Percentiles rank a stretch among this genome's conserved stretches.
Evolutionary conservation across 37 sponge, comb jelly and placozoan genomes (phyloP).

Genomic region (Cladorhizidae sp.): DNA sequence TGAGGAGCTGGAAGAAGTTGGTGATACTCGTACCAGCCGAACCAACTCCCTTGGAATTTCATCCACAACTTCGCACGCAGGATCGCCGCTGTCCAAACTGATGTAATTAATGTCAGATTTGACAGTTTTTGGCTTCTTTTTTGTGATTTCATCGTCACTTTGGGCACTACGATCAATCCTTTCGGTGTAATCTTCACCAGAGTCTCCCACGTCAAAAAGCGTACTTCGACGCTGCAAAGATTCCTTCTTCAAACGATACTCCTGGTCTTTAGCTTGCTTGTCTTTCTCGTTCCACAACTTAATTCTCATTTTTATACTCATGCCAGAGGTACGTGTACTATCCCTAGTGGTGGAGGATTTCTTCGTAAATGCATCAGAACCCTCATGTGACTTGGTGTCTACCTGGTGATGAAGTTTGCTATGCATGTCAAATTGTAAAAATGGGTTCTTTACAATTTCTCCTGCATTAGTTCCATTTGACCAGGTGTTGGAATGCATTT

Average conservation of each 20-base stretch:
- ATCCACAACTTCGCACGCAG: too few relatives aligned
- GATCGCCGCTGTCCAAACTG: too few relatives aligned
- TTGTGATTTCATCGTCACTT: slow-evolving; percentile 11
- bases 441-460: slow-evolving; percentile 27
- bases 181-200: too few relatives aligned
- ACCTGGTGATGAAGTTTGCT: not conserved
- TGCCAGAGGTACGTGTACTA: not conserved
- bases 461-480: not conserved
- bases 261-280: slow-evolving; percentile 10
- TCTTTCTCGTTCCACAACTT: slow-evolving; percentile 21
- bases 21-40: too few relatives aligned
- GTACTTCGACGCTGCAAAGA: too few relatives aligned
- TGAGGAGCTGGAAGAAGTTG: too few relatives aligned
- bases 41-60: too few relatives aligned
- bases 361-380: too few relatives aligned
- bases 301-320: slow-evolving; percentile 17
- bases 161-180: not conserved
- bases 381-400: not conserved
- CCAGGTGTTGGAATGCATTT: not conserved
- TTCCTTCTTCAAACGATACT: too few relatives aligned
- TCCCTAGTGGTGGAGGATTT: not conserved
- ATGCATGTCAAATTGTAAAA: slow-evolving; percentile 14
- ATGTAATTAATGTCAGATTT: not conserved
- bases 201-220: too few relatives aligned
- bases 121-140: not conserved